A percentile compares a stretch with the other conserved stretches of the same genome.
phyloP scores from a whole-genome alignment of 2,888 invertebrate species.

The Himalopsyche japonica region DNA sequence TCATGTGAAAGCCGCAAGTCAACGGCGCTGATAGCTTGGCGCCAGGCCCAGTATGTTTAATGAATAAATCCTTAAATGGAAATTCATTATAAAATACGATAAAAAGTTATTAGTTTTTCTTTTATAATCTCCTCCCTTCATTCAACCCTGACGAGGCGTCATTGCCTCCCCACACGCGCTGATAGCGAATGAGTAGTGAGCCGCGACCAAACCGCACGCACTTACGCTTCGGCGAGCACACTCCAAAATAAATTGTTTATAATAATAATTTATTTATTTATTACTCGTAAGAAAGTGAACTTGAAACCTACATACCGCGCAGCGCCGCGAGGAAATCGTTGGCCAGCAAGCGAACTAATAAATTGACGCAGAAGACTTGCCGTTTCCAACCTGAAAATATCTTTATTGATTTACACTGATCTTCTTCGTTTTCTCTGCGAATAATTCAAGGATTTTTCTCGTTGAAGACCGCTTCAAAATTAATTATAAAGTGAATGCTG shows the following conservation, averaged over 20 bases:
- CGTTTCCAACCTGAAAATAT: not conserved
- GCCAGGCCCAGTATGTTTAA: too few relatives aligned
- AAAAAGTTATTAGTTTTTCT: too few relatives aligned
- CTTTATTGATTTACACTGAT: too few relatives aligned
- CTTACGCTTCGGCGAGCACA: not conserved
- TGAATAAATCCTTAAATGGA: too few relatives aligned
- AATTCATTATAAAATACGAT: too few relatives aligned
- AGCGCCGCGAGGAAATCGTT: not conserved
- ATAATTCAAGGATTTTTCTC: too few relatives aligned
- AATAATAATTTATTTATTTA: not conserved
- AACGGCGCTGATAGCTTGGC: too few relatives aligned
- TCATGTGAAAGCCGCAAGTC: too few relatives aligned
- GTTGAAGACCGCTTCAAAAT: too few relatives aligned
- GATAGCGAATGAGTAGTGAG: too few relatives aligned
- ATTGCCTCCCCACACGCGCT: not conserved
- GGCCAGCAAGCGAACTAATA: not conserved
- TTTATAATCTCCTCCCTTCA: not conserved
- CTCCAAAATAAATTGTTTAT: not conserved
- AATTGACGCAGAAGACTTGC: not conserved
- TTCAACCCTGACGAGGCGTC: not conserved
- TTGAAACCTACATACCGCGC: not conserved
- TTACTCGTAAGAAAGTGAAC: not conserved
- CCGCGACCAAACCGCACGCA: not conserved
- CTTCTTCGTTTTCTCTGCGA: too few relatives aligned
- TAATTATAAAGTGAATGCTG: too few relatives aligned